Base-by-base conservation (phyloP, 2,888 invertebrate species). In the Drosophila leonis region DNA sequence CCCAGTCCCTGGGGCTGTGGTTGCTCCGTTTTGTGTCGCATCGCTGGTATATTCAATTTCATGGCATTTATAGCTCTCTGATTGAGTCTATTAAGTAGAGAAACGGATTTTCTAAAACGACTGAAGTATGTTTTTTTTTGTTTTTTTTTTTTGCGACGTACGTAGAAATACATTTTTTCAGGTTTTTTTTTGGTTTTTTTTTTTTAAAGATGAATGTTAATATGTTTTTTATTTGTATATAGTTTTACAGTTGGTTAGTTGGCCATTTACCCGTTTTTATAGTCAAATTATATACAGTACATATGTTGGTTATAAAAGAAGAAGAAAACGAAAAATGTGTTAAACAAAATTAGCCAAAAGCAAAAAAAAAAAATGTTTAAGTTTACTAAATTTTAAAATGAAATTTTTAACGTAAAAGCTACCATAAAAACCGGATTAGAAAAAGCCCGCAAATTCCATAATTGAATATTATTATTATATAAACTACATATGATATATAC, bases 41-140 rank as follows among this genome's bases (percentile, higher is more conserved):
- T 69, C 66, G 90, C 73, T 18, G 93, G 91, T 80, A 93, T 93
- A 87, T 91, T 92, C 77, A 93, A 85, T 90, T 92, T 92, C 90
- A 93, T 92, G 67, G 88, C 91, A 75, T 90, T 92, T 70, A 91
- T 80, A 71, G 92, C 91, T 91, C 91, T 93, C 77, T 92, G 92
- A 92, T 93, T 93, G 78, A 93, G 91, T 91, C 92, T 93, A 92
- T 92, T 93, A 81, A 92, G 91, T 90, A 93, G 92, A 91, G 93
- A 93, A 90, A 92, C 90, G 90, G 93, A 93, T 92, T 93, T 93
- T 90, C 92, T 92, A 90, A 93, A 93, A 88, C 93, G 92, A 84
- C 90, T 90, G 64, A 70, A 57, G 69, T 56, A 42, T 72, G 18
- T 48, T 51, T 44, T 37, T 74, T 61, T 35, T 81, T 44, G n/a